Evolutionary conservation across 2,797 vertebrate species (phyloP).

Genomic region (Enteromius unitaeniatus): DNA sequence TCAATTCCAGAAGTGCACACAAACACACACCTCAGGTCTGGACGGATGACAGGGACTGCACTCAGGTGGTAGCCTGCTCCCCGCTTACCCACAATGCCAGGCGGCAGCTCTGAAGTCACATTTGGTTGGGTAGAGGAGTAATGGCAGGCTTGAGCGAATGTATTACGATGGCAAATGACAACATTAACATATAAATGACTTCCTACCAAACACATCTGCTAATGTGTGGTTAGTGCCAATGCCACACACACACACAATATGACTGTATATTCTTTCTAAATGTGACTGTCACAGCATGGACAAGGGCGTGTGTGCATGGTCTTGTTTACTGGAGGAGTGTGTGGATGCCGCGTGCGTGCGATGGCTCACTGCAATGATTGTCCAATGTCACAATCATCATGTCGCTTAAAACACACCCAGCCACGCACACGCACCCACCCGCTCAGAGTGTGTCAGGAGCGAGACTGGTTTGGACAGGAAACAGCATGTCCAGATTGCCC

Average conservation of each 20-base stretch:
- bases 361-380: slow-evolving; percentile 39
- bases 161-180: slow-evolving; percentile 83
- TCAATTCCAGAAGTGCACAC: slow-evolving; percentile 55
- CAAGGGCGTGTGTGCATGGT: slow-evolving; percentile 35
- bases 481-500: slow-evolving; percentile 58
- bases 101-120: slow-evolving; percentile 65
- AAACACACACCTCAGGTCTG: slow-evolving; percentile 37
- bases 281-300: slow-evolving; percentile 34
- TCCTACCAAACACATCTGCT: slow-evolving; percentile 81
- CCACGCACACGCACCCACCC: slow-evolving; percentile 59
- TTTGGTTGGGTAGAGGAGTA: slow-evolving; percentile 75
- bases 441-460: slow-evolving; percentile 36
- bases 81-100: slow-evolving; percentile 57
- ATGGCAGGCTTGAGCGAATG: slow-evolving; percentile 67
- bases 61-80: slow-evolving; percentile 48
- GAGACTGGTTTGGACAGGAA: slow-evolving; percentile 59
- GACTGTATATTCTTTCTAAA: slow-evolving; percentile 37
- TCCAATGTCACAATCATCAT: slow-evolving; percentile 68
- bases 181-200: slow-evolving; percentile 88
- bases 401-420: slow-evolving; percentile 65
- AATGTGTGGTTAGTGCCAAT: slow-evolving; percentile 68
- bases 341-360: slow-evolving; percentile 29
- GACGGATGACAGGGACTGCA: slow-evolving; percentile 44
- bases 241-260: slow-evolving; percentile 40
- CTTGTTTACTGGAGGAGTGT: slow-evolving; percentile 22